Conservation (phyloP, 2,888 invertebrate genomes). For the Dermolepida albohirtum region DNA sequence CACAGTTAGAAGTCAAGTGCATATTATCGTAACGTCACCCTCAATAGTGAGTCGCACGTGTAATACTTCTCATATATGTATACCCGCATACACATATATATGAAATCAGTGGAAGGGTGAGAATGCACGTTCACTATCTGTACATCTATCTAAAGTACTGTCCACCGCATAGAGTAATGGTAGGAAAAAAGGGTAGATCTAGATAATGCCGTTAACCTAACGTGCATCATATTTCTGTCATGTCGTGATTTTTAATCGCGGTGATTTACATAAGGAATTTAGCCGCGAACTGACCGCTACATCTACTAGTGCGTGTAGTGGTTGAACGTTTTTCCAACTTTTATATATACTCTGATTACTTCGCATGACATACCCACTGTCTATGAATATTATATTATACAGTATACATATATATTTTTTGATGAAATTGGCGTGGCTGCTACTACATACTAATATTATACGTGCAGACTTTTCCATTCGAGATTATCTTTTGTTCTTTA, state of each 20-base stretch:
- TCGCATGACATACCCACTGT: constrained; percentile 51
- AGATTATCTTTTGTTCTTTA: not conserved
- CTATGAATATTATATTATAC: constrained; percentile 46
- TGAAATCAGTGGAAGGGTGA: too few species aligned
- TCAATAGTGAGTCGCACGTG: too few species aligned
- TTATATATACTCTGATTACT: constrained; percentile 40
- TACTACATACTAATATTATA: not conserved
- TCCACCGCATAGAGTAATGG: constrained; percentile 43
- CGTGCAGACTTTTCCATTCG: constrained; percentile 2
- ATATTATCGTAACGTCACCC: too few species aligned
- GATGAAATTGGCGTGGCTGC: not conserved
- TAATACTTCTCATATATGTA: too few species aligned
- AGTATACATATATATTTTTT: not conserved
- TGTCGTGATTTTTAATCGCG: constrained; percentile 55
- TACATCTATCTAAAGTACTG: constrained; percentile 47
- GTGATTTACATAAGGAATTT: constrained; percentile 53
- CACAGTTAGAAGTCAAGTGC: too few species aligned
- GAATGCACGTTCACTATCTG: too few species aligned
- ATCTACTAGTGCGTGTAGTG: constrained; percentile 11
- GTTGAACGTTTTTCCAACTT: constrained; percentile 43
- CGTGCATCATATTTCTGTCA: constrained; percentile 56
- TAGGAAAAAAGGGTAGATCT: constrained; percentile 48
- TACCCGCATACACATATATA: too few species aligned
- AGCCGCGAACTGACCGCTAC: constrained; percentile 47
- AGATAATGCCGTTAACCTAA: constrained; percentile 50